phyloP scores from a whole-genome alignment of 1,140 invertebrate genomes.

The Paracyclopina nana region DNA sequence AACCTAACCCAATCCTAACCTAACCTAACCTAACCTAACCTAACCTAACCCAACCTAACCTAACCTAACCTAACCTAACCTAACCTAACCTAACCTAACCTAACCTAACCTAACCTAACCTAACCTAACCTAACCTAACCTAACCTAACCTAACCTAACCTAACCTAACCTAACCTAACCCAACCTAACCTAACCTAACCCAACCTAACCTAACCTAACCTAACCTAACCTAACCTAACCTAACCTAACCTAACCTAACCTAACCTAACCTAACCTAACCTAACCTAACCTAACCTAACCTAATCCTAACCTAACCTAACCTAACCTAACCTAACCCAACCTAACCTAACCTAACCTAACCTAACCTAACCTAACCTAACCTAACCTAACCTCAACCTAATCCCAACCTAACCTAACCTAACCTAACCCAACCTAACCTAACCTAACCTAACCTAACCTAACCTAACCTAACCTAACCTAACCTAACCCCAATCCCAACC shows the following conservation, averaged over 20 bases:
- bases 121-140: no score
- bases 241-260: conserved; percentile 20
- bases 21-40: conserved; percentile 20
- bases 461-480: conserved; percentile 15
- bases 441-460: conserved; percentile 20
- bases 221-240: conserved; percentile 20
- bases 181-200: conserved; percentile 20
- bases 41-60: conserved; percentile 19
- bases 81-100: conserved; percentile 21
- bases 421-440: conserved; percentile 20
- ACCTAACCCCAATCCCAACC: no score
- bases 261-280: conserved; percentile 20
- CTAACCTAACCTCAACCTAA: conserved; percentile 20
- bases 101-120: conserved; percentile 19
- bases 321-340: conserved; percentile 15
- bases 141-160: no score
- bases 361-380: conserved; percentile 20
- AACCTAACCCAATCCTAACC: no score
- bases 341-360: conserved; percentile 19
- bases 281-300: conserved; percentile 20
- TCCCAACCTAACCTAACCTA: conserved; percentile 21
- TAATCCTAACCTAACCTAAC: no score
- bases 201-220: conserved; percentile 20
- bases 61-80: conserved; percentile 18
- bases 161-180: conserved; percentile 20